Percentiles rank a stretch among this genome's conserved stretches.
phyloP scores from a whole-genome alignment of 2,888 invertebrate genomes.

The Mythimna lalbum region DNA sequence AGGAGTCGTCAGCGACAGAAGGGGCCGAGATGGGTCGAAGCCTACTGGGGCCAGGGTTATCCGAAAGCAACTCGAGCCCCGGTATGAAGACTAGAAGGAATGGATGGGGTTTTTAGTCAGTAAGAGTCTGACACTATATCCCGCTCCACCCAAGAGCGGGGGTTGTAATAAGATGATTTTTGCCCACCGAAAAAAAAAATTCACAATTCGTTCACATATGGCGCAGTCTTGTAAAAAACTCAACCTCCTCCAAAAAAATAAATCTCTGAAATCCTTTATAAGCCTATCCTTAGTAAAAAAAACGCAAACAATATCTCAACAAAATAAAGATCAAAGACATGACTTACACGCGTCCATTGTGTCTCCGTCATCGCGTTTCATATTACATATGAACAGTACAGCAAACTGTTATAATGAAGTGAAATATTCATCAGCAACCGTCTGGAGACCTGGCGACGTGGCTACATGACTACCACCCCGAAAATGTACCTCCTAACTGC shows the following conservation, averaged over 20 bases:
- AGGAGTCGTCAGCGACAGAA: no score
- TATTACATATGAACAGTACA: conserved; percentile 77
- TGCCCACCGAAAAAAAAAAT: no score
- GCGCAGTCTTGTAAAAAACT: not conserved
- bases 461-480: conserved; percentile 74
- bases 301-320: not conserved
- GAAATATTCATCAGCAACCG: conserved; percentile 88
- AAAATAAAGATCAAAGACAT: conserved; percentile 17
- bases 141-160: no score
- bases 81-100: no score
- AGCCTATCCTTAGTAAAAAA: not conserved
- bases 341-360: conserved; percentile 13
- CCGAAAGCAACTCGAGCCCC: no score
- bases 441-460: conserved; percentile 82
- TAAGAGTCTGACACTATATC: no score
- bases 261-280: not conserved
- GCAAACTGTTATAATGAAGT: conserved; percentile 87
- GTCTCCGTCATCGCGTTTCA: conserved; percentile 74
- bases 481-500: conserved; percentile 71
- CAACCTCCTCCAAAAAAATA: not conserved
- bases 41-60: no score
- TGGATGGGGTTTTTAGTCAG: no score
- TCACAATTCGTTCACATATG: no score
- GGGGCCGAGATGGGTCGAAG: no score
- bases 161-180: no score